Evolutionary conservation across 2,113 vertebrate genomes (phyloP).

Genomic region (Callospermophilus lateralis): DNA sequence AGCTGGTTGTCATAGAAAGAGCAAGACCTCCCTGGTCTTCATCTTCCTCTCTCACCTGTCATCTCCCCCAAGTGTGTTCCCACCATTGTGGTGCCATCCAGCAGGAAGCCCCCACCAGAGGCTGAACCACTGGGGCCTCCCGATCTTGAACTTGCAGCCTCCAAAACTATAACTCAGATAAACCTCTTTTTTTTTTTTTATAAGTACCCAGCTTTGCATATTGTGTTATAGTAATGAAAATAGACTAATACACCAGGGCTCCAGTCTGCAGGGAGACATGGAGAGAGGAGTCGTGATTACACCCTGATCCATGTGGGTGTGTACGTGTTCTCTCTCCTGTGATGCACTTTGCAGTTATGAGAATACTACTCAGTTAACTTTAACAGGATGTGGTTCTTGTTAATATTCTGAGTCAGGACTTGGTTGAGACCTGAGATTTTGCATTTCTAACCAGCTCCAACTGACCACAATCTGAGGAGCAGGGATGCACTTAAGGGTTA

Average conservation of each 20-base stretch:
- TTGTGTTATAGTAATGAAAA: not conserved
- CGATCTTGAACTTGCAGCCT: too few species aligned
- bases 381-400: not conserved
- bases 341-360: not conserved
- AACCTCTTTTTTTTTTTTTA: not conserved
- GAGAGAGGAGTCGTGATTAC: not conserved
- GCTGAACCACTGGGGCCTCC: not conserved
- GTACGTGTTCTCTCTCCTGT: not conserved
- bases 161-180: not conserved
- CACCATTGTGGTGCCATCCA: too few species aligned
- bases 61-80: not conserved
- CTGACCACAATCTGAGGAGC: not conserved
- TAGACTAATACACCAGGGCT: not conserved
- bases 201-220: not conserved
- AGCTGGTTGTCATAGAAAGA: not conserved
- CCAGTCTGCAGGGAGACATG: not conserved
- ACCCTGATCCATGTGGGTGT: not conserved
- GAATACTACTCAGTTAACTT: not conserved
- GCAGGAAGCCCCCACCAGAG: not conserved
- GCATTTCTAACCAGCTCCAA: not conserved
- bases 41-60: not conserved
- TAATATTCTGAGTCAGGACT: not conserved
- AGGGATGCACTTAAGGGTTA: not conserved
- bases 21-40: not conserved
- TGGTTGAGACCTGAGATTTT: not conserved